Evolutionary conservation across 2,888 invertebrate genomes (phyloP).

Genomic region (Philonicus albiceps): DNA sequence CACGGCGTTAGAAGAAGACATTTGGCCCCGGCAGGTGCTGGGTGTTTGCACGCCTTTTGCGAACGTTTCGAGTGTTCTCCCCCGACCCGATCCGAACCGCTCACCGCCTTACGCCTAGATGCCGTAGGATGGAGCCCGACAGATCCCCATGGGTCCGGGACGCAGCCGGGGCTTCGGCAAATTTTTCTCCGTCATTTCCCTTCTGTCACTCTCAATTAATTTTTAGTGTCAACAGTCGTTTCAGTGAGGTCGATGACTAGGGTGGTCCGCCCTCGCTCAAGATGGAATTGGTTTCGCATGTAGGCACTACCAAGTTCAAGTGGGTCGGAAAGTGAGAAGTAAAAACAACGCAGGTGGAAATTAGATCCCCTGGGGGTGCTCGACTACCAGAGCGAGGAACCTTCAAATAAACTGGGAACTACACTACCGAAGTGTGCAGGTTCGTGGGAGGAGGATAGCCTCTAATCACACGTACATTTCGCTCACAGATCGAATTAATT

Average conservation of each 20-base stretch:
- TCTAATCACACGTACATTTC: neutral
- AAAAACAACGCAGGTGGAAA: constrained; percentile 42
- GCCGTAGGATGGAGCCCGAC: neutral
- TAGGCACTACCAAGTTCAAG: constrained; percentile 36
- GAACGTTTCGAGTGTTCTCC: neutral
- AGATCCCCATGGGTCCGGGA: neutral
- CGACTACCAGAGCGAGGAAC: constrained; percentile 18
- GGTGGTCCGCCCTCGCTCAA: neutral
- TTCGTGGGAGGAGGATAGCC: neutral
- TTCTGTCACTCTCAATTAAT: constrained; percentile 44
- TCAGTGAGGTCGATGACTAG: constrained; percentile 25
- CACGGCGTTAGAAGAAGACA: constrained; percentile 40
- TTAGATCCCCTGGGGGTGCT: constrained; percentile 35
- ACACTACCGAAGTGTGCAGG: neutral
- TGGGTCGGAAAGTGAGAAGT: constrained; percentile 30
- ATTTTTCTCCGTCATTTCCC: constrained; percentile 43
- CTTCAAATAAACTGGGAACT: constrained; percentile 2
- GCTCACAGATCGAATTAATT: neutral
- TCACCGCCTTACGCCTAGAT: neutral
- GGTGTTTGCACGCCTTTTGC: constrained; percentile 29
- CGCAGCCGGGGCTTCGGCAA: constrained; percentile 9
- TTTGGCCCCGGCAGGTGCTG: constrained; percentile 25
- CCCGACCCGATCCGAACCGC: neutral
- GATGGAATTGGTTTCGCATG: constrained; percentile 36
- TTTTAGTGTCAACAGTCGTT: constrained; percentile 41